phyloP scores from a whole-genome alignment of 2,797 vertebrate species.

The Hipposideros larvatus region DNA sequence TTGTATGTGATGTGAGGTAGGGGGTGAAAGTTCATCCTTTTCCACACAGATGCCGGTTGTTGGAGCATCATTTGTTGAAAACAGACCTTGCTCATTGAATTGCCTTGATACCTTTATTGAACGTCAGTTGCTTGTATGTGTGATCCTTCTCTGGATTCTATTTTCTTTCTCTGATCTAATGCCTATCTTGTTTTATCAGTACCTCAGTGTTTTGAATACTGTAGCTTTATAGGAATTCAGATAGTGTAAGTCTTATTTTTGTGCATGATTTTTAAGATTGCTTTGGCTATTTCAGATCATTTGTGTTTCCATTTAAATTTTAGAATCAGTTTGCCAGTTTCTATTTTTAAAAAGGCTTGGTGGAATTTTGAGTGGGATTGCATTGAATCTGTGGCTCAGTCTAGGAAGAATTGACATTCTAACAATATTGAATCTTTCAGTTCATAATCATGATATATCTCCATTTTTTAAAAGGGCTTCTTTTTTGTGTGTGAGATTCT shows the following conservation, averaged over 20 bases:
- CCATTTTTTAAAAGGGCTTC: background rate
- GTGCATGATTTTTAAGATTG: constrained; percentile 13
- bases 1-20: background rate
- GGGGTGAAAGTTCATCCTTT: background rate
- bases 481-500: background rate
- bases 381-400: background rate
- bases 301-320: background rate
- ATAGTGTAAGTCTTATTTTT: background rate
- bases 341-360: background rate
- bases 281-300: constrained; percentile 1
- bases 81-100: background rate
- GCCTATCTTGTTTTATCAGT: background rate
- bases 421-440: background rate
- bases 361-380: background rate
- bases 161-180: background rate
- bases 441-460: background rate
- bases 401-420: background rate
- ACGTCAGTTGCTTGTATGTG: background rate
- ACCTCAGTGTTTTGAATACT: background rate
- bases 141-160: background rate
- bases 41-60: background rate
- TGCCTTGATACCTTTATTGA: background rate
- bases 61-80: background rate
- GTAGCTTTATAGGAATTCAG: background rate
- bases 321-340: background rate